Base-by-base conservation (phyloP, 1,140 invertebrate species). In the Homalodisca vitripennis region DNA sequence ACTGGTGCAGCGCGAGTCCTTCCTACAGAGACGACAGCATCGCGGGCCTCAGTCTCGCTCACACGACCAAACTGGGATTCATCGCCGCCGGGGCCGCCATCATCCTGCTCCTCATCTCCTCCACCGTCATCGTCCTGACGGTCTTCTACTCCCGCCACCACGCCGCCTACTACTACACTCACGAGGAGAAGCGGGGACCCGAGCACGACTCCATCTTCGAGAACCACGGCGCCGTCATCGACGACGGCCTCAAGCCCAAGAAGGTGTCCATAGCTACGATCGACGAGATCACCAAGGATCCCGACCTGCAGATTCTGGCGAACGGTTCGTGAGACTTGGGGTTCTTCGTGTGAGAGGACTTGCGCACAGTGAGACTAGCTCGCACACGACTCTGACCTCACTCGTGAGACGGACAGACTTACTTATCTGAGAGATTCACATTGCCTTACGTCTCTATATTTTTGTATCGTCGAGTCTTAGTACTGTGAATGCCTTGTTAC, bases 161-260 rank as follows among this genome's bases (percentile, higher is more conserved):
- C 70, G 84, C 87, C 0, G 88, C 88, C 12, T 85, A 85, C 34
- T 91, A 91, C 75, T 90, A 91, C 77, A 90, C 89, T 0, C 84
- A 89, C 75, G 89, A 74, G 57, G 70, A 74, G 53, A 69, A 73
- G 30, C 31, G 70, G 26, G 63, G 68, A 20, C n/a, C 72, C 0
- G 66, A 70, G 20, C 67, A 70, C 20, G 66, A 68, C 27, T 63
- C 67, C 10, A 71, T 71, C 17, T 65, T 71, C 62, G 75, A 76
- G 64, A 75, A 77, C 57, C 73, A 73, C 62, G 74, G 71, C 24
- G 75, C 73, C 3, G 71, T 75, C 20, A 60, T 73, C 30, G 71
- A 75, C 67, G 70, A 73, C 17, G 72, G 69, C 46, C 68, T 72
- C 22, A 74, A 75, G 57, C 74, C 73, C 26, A 77, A 76, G 57